A percentile compares a stretch with the other conserved stretches of the same genome.
Evolutionary conservation across 2,888 invertebrate species (phyloP).

Genomic region (Pemphredon lugubris): DNA sequence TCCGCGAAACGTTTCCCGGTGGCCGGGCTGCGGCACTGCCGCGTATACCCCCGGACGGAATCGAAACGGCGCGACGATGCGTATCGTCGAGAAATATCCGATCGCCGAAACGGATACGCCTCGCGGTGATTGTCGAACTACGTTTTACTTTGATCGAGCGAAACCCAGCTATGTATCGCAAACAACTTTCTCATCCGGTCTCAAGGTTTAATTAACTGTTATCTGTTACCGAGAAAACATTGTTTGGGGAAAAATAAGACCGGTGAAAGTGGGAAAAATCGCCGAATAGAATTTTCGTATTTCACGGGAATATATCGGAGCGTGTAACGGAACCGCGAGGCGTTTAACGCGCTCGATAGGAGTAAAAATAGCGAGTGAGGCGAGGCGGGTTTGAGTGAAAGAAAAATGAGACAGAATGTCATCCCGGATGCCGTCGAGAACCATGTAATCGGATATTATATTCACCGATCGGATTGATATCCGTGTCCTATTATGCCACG

Average conservation of each 20-base stretch:
- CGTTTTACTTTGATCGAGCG: no score
- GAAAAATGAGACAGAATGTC: neutral
- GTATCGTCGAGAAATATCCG: no score
- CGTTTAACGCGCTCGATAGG: conserved; percentile 30
- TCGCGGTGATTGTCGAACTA: no score
- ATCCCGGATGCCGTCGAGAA: conserved; percentile 24
- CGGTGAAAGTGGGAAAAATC: neutral
- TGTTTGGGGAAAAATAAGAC: neutral
- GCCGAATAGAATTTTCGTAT: neutral
- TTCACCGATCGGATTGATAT: conserved; percentile 69
- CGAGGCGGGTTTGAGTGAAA: neutral
- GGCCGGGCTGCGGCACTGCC: no score
- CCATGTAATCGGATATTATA: conserved; percentile 70
- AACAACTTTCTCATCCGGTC: no score
- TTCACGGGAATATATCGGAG: conserved; percentile 8
- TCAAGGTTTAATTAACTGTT: no score
- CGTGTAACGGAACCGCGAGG: neutral
- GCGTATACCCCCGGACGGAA: no score
- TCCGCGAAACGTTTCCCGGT: conserved; percentile 22
- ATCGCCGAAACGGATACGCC: no score
- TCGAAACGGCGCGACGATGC: no score
- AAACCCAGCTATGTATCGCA: no score
- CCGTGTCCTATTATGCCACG: conserved; percentile 66
- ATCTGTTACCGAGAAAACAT: no score
- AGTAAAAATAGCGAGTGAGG: neutral